Percentiles rank a stretch among this genome's conserved stretches.
Evolutionary conservation across 2,113 vertebrate species (phyloP).

Genomic region (Chionomys nivalis): DNA sequence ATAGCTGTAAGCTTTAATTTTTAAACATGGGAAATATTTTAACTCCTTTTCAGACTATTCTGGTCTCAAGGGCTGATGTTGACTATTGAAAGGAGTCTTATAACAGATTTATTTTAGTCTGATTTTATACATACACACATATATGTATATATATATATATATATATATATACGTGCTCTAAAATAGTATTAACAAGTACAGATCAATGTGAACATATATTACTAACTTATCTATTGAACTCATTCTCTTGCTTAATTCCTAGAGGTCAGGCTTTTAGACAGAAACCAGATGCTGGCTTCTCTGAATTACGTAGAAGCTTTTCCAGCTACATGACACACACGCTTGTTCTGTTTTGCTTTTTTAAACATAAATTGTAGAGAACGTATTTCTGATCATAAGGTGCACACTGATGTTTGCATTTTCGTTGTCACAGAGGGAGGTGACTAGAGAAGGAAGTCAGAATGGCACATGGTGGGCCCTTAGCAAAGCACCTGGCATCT

Average conservation of each 20-base stretch:
- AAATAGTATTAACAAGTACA: conserved; percentile 27
- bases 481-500: conserved; percentile 60
- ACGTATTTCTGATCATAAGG: background rate
- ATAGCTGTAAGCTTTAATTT: background rate
- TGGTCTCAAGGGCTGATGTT: background rate
- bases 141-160: background rate
- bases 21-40: background rate
- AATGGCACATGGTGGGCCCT: background rate
- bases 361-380: background rate
- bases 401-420: conserved; percentile 47
- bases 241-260: background rate
- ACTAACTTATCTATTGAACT: conserved; percentile 16
- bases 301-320: conserved; percentile 22
- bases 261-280: conserved; percentile 31
- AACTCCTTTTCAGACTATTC: background rate
- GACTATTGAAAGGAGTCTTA: background rate
- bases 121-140: background rate
- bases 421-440: background rate
- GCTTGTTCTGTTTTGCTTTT: background rate
- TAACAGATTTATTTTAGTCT: background rate
- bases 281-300: background rate
- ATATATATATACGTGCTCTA: too few species aligned
- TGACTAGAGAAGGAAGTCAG: conserved; percentile 19
- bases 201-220: background rate
- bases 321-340: background rate